Base-by-base conservation (phyloP, 2,797 vertebrate genomes). In the Anabas testudineus region DNA sequence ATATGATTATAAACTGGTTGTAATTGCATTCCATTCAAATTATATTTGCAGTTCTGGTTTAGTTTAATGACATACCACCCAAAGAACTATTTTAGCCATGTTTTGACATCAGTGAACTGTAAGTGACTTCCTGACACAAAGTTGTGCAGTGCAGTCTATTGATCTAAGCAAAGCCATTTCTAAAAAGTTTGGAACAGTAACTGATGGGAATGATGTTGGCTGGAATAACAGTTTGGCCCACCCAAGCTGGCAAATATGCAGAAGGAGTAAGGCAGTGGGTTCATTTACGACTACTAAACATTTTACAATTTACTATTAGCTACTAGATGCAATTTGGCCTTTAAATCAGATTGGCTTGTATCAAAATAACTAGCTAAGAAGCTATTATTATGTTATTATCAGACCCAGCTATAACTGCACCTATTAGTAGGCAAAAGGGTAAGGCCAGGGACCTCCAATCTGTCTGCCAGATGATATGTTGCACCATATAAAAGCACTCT, bases 381-480 rank as follows among this genome's bases (percentile, higher is more conserved):
- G 45, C 16, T n/a, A 24, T 63, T 13, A 22, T 53, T 19, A 41
- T 32, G 1, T n/a, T 19, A 7, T 19, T 19, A 42, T 43, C 42
- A 43, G 9, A 19, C 9, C n/a, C 42, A 34, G n/a, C n/a, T n/a
- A 7, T 10, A 10, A 4, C 42, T 45, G 9, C n/a, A 10, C 9
- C n/a, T 21, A 19, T 18, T 8, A 10, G 3, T 43, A 18, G 41
- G 8, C 7, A 8, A 19, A 19, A n/a, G n/a, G 19, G n/a, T n/a
- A 19, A 22, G 19, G 37, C 18, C 2, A 1, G 22, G 55, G 68
- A 85, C 63, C 79, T 86, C 73, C 72, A 80, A 53, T 13, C 85
- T 76, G 80, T 74, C 76, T 7, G 5, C 66, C 71, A 71, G 73
- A 80, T 43, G 3, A 64, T 34, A 53, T 58, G 73, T 70, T 55